Base-by-base conservation (phyloP, 2,113 vertebrate genomes). In the Chitala chitala region DNA sequence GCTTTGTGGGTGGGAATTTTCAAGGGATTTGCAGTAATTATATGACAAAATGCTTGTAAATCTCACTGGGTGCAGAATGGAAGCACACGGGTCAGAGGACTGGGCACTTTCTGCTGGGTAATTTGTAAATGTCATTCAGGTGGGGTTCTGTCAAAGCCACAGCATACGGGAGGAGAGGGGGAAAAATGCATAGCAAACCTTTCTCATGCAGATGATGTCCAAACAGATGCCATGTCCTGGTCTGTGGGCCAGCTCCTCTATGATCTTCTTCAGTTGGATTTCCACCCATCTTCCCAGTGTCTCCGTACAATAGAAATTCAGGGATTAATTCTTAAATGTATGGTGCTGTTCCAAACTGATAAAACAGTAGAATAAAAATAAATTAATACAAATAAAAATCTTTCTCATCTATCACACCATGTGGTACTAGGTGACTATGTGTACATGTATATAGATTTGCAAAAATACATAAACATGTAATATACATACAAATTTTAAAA, bases 41-140 rank as follows among this genome's bases (percentile, higher is more conserved):
- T 96, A 94, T 95, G 95, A 98, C 95, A 98, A 98, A 98, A 96
- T 90, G 93, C 93, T 90, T 91, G 93, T 89, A 92, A 95, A 95
- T 96, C 94, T 96, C 92, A 91, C 89, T 89, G 93, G 89, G 92
- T 94, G 92, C 93, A 91, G 93, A 96, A 93, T 91, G 93, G 92
- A 95, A 94, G 93, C 92, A 91, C 93, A 93, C 86, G 90, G 96
- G 96, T 98, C 95, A 95, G 83, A 92, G 94, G 92, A 96, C 89
- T 90, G 90, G 94, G 95, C 94, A 92, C 93, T 95, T 92, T 94
- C 93, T 91, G 92, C 90, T 84, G 89, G 93, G 94, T 98, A 95
- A 98, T 98, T 98, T 98, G 93, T 96, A 98, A 95, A 96, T 93
- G 95, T 98, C 96, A 97, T 94, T 96, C 94, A 96, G 92, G 90